Base-by-base conservation (phyloP, 2,888 invertebrate species). In the Cerceris ruficornis region DNA sequence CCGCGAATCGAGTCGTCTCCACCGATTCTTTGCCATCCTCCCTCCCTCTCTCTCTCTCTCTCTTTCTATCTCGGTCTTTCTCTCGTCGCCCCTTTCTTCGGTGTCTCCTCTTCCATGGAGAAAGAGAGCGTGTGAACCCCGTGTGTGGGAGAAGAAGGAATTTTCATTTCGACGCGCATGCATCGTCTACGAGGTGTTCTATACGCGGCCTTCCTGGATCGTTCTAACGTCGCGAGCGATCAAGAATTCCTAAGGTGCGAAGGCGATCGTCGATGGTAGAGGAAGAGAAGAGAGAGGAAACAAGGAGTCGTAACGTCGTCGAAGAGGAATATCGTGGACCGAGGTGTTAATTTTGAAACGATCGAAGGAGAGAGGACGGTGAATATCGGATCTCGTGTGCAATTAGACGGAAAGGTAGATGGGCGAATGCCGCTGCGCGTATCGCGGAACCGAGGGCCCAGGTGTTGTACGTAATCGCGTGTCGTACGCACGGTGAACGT, bases 401-500 rank as follows among this genome's bases (percentile, higher is more conserved):
- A 49, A 49, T 46, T 49, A 61, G 46, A 46, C 46, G 61, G 28
- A 8, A 9, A 9, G 15, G 46, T 46, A 15, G 49, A 61, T 43
- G 61, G 13, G n/a, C 61, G 61, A 61, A 61, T 61, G 61, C 49
- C 61, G 61, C 61, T 46, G 46, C 46, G 49, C 49, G 61, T 61
- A 28, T 28, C 28, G 28, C 28, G 28, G 28, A 28, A 28, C 28
- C 28, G 28, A 28, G 28, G 28, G 28, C 28, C 79, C 79, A 78
- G 67, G 55, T 64, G 59, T 64, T 65, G 72, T 64, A 78, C 72
- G 78, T 78, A 78, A 78, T 78, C 78, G 78, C 79, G 79, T 77
- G 78, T 78, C 80, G 28, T 64, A 72, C 78, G 79, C 78, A 79
- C 79, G 78, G 79, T 60, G 78, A 79, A 78, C 72, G 78, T 28